Evolutionary conservation across 1,140 invertebrate species (phyloP), one percentile per base, ranked within the genome.

Genomic region (Lordiphosa collinella): DNA sequence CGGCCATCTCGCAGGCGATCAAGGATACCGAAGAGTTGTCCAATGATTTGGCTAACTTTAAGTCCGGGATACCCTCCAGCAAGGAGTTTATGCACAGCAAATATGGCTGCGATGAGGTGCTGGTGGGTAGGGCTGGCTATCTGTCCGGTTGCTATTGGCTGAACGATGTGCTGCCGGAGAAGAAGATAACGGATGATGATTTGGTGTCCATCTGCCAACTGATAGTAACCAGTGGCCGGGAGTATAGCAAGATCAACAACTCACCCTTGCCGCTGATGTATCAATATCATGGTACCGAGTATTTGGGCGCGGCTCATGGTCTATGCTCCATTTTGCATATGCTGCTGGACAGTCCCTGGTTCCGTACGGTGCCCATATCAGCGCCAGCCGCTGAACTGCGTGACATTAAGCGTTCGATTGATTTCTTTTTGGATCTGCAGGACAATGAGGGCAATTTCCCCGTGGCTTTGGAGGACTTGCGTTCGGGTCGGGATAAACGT

Each of bases 251-350:
- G 47, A 89, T 88, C 37, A 89, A 92, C 58, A 89, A 90, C 11
- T 93, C 91, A 25, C 90, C 90, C 4, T 92, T 92, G 66, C 95
- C 95, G 5, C 88, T 97, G 10, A 96, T 96, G 95, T 97, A 95
- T 84, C 90, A 94, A 46, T 96, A 96, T 88, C 95, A 96, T 82
- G 91, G 92, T n/a, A 95, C 94, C 5, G 93, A 96, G 89, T 97
- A 96, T 88, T 88, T 97, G 47, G 95, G 95, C 11, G 95, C 95
- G 1, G 95, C 95, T 14, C 95, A 96, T 89, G 94, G 94, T 0
- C 67, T 95, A 3, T 91, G 91, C 66, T 88, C 91, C 12, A 95
- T 95, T 55, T 57, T 92, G n/a, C 91, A 92, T 76, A 88, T 90
- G 70, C 78, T 92, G 10, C 67, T 90, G 47, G 89, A 90, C 51